A percentile compares a stretch with the other conserved stretches of the same genome.
Evolutionary conservation across 2,113 vertebrate genomes (phyloP).

Genomic region (Lophius piscatorius): DNA sequence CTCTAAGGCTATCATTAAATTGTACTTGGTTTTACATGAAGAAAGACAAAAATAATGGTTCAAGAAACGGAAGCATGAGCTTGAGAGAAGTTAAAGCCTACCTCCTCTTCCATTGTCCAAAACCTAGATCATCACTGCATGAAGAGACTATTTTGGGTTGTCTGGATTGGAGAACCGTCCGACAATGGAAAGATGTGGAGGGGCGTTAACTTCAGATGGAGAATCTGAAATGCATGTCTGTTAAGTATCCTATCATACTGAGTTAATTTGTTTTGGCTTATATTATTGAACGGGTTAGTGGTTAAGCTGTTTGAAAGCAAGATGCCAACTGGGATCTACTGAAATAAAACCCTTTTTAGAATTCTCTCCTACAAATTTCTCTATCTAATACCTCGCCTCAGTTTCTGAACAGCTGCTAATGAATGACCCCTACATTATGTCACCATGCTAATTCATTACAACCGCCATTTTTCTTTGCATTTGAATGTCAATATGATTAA

Average conservation of each 20-base stretch:
- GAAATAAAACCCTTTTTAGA: neutral
- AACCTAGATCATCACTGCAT: no score
- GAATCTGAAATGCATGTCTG: no score
- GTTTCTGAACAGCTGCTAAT: conserved; percentile 38
- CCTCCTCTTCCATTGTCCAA: no score
- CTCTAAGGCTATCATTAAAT: neutral
- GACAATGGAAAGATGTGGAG: neutral
- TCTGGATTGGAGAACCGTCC: no score
- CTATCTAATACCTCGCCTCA: conserved; percentile 8
- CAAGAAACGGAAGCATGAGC: no score
- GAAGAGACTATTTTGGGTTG: no score
- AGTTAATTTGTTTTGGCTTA: no score
- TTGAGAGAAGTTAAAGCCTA: no score
- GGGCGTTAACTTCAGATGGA: neutral
- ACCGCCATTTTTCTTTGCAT: conserved; percentile 70
- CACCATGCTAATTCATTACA: conserved; percentile 69
- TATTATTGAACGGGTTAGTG: no score
- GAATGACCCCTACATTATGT: conserved; percentile 71
- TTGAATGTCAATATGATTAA: conserved; percentile 69
- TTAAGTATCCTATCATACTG: no score
- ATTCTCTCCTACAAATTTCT: conserved; percentile 16
- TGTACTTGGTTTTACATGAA: neutral
- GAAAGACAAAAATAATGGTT: no score
- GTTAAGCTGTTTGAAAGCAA: no score
- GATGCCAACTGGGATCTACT: neutral